Percentiles rank a stretch among this genome's conserved stretches.
phyloP scores from a whole-genome alignment of 2,113 vertebrate species.

The Elephantulus edwardii region DNA sequence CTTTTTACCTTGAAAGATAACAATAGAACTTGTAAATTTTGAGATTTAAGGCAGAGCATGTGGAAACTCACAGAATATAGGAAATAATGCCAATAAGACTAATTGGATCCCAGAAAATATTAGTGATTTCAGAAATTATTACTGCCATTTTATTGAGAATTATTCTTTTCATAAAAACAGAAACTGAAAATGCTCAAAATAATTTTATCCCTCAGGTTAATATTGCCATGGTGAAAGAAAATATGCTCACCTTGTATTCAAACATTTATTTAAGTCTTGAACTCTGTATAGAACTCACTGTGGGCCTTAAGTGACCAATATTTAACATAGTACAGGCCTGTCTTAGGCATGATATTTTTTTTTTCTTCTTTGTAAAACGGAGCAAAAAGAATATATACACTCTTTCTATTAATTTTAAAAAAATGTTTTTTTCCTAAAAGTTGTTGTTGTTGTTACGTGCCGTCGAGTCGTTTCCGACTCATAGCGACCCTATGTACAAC shows the following conservation, averaged over 20 bases:
- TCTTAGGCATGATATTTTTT: constrained; percentile 29
- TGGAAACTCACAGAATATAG: constrained; percentile 43
- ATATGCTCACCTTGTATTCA: constrained; percentile 64
- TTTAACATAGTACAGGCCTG: constrained; percentile 53
- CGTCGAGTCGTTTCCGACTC: no score
- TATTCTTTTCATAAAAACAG: constrained; percentile 73
- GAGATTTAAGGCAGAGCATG: constrained; percentile 42
- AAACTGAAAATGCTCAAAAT: constrained; percentile 58
- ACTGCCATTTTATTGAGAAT: constrained; percentile 66
- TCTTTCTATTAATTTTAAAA: no score
- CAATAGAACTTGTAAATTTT: constrained; percentile 23
- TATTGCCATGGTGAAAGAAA: constrained; percentile 68
- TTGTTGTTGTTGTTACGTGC: no score
- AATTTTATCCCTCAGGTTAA: constrained; percentile 61
- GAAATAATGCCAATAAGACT: constrained; percentile 37
- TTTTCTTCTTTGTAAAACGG: not conserved
- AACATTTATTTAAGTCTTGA: constrained; percentile 78
- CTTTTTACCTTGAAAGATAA: not conserved
- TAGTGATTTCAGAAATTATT: constrained; percentile 76
- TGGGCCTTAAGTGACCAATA: constrained; percentile 70
- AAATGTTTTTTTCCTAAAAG: no score
- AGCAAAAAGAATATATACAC: not conserved
- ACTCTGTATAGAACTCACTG: constrained; percentile 71
- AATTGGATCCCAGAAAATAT: constrained; percentile 71
- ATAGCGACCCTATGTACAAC: no score